Evolutionary conservation across 1,140 invertebrate species (phyloP), one percentile per base, ranked within the genome.

Genomic region (Laupala kohalensis): DNA sequence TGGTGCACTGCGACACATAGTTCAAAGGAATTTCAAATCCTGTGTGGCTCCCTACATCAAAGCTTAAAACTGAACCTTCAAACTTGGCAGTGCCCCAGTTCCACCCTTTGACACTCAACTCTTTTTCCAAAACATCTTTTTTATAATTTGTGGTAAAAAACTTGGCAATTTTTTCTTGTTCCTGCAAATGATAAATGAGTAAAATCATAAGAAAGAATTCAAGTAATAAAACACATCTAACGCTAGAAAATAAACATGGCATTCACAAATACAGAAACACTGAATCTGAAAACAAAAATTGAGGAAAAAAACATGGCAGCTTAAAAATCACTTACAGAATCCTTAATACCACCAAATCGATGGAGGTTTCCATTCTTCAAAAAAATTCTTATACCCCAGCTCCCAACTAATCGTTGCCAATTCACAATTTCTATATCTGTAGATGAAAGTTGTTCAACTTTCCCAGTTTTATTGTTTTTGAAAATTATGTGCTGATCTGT

Each of bases 41-140:
- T 25, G 92, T 90, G 71, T 91, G 87, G 70, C 89, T 89, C 19
- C 94, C 93, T 64, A 98, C 89, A 79, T 97, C 92, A 82, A 99
- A 99, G 78, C 91, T 93, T 0, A 99, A 79, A 2, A 93, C 88
- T 69, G 95, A 92, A 26, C 96, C 97, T 79, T 90, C 88, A 80
- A 99, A 99, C 76, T 95, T 92, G 13, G 94, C 93, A 1, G 92
- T 92, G 67, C 98, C 98, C 94, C 97, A 99, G 82, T 99, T 99
- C 96, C 97, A 99, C 5, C 98, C 98, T 82, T 97, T 98, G 0
- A 99, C 83, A 76, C 92, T 94, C 37, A 97, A 81, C 77, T 99
- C 96, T 78, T 95, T 95, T 79, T 93, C 92, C 72, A 95, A 79
- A 91, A 94, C 89, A 75, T 94, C 87, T 77, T 92, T 90, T 67